phyloP scores from a whole-genome alignment of 2,113 vertebrate species.

The Dipodomys spectabilis region DNA sequence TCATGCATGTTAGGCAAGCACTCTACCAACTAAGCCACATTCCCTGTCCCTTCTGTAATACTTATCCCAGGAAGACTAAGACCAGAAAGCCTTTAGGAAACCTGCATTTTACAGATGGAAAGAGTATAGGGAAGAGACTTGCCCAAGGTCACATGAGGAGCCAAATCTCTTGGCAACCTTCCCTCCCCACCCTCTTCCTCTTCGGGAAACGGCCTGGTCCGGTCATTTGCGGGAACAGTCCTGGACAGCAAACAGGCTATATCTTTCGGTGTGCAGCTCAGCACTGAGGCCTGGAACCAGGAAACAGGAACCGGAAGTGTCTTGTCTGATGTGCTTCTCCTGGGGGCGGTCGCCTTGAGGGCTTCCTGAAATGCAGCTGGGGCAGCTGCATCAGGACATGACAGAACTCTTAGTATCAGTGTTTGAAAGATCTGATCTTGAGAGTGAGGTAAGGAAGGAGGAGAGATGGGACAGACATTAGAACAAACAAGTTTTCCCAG shows the following conservation, averaged over 20 bases:
- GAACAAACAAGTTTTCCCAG: no score
- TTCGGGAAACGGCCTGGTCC: background rate
- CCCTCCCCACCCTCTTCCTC: background rate
- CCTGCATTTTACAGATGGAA: background rate
- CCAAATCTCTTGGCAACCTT: background rate
- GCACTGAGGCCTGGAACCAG: constrained; percentile 26
- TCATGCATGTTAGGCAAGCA: no score
- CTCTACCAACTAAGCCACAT: no score
- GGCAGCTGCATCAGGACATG: constrained; percentile 17
- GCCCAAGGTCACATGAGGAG: background rate
- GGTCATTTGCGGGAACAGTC: background rate
- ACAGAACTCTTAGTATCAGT: background rate
- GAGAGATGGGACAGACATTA: no score
- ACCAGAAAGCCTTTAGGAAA: background rate
- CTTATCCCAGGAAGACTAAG: background rate
- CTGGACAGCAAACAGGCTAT: background rate
- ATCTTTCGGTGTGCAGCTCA: constrained; percentile 49
- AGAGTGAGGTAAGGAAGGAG: no score
- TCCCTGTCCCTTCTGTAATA: background rate
- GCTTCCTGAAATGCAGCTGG: constrained; percentile 58
- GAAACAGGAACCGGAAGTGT: constrained; percentile 60
- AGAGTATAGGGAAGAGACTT: background rate
- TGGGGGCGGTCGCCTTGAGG: background rate
- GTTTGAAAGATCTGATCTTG: background rate
- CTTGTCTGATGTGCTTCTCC: background rate